Conservation (phyloP, 2,888 invertebrate species). For the Anthoptus insignis region DNA sequence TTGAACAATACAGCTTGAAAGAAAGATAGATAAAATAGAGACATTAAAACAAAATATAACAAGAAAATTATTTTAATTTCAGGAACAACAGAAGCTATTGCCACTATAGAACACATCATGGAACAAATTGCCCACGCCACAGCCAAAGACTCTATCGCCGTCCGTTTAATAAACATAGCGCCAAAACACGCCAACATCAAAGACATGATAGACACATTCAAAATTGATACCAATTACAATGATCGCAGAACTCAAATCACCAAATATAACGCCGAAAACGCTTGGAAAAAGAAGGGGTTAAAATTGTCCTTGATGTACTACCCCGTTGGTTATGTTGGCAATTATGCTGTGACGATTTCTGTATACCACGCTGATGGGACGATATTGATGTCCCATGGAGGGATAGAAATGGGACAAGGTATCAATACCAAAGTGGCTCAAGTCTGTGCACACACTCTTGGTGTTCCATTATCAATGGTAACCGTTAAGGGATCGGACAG, state of each 20-base stretch:
- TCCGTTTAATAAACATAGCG: slow-evolving; percentile 84
- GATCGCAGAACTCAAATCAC: slow-evolving; percentile 79
- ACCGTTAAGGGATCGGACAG: slow-evolving; percentile 89
- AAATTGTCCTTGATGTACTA: slow-evolving; percentile 89
- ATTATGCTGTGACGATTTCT: slow-evolving; percentile 87
- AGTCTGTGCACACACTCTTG: slow-evolving; percentile 90
- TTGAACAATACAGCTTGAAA: no score
- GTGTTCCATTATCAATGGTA: slow-evolving; percentile 87
- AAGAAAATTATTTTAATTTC: slow-evolving; percentile 33
- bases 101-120: slow-evolving; percentile 89
- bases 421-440: slow-evolving; percentile 90
- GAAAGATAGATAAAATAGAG: no score
- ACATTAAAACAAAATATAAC: no score
- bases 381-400: slow-evolving; percentile 89
- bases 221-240: slow-evolving; percentile 85
- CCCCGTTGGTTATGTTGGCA: slow-evolving; percentile 82
- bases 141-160: slow-evolving; percentile 86
- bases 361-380: slow-evolving; percentile 90
- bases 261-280: slow-evolving; percentile 88
- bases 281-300: slow-evolving; percentile 92
- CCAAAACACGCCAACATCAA: slow-evolving; percentile 62
- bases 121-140: slow-evolving; percentile 87
- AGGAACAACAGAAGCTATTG: slow-evolving; percentile 87
- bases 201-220: slow-evolving; percentile 86
- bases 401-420: slow-evolving; percentile 93